phyloP scores from a whole-genome alignment of 2,113 vertebrate species.

The Lipophrys pholis region DNA sequence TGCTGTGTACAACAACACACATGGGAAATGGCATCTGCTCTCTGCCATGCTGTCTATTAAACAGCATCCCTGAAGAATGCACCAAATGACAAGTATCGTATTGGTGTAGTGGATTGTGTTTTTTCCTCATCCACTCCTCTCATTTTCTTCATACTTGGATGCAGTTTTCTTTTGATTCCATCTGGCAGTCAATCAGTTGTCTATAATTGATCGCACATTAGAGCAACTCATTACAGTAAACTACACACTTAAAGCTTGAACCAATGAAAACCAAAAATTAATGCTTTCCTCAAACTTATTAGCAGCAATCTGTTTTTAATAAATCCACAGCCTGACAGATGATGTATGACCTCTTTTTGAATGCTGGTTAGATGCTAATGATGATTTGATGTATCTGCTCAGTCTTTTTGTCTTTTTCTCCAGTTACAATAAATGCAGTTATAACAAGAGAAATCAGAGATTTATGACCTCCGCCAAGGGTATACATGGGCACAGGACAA shows the following conservation, averaged over 20 bases:
- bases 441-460: no score
- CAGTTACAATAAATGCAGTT: neutral
- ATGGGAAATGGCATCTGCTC: neutral
- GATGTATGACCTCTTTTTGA: no score
- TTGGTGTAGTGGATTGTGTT: neutral
- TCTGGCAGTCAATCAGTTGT: neutral
- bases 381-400: no score
- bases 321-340: neutral
- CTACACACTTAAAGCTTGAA: conserved; percentile 4
- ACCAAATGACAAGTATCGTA: no score
- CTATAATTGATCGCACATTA: neutral
- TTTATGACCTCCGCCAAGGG: no score
- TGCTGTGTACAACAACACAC: neutral
- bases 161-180: neutral
- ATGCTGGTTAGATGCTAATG: no score
- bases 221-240: neutral
- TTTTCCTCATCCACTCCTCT: neutral
- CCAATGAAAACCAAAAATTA: neutral
- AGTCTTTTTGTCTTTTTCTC: neutral
- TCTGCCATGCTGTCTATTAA: neutral
- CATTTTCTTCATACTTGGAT: neutral
- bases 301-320: conserved; percentile 4
- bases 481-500: no score
- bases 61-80: no score
- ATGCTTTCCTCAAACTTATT: neutral